Conservation (phyloP, 2,888 invertebrate species). For the Leptinotarsa tumamoca region DNA sequence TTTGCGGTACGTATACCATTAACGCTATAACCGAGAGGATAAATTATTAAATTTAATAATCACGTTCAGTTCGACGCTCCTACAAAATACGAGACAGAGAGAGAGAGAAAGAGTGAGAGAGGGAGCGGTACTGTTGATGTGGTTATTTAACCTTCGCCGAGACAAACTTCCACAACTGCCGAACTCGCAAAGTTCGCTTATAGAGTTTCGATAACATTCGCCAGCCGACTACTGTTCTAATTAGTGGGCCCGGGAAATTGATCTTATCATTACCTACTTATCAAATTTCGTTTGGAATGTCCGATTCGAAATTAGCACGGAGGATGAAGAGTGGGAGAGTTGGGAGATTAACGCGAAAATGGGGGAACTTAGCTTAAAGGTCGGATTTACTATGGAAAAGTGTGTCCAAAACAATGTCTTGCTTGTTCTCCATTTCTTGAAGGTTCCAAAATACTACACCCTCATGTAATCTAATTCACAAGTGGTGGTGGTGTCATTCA, state of each 20-base stretch:
- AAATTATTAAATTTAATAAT: constrained; percentile 50
- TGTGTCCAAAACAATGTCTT: no score
- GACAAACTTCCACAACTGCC: constrained; percentile 18
- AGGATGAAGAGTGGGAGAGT: background rate
- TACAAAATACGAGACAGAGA: constrained; percentile 12
- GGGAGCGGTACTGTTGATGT: constrained; percentile 23
- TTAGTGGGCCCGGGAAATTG: constrained; percentile 36
- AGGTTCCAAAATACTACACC: no score
- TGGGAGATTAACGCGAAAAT: background rate
- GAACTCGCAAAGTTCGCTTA: background rate
- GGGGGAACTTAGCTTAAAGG: background rate
- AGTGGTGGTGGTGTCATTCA: no score
- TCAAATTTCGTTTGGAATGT: constrained; percentile 34
- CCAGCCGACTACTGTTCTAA: constrained; percentile 32
- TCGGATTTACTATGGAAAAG: no score
- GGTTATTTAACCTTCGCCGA: constrained; percentile 48
- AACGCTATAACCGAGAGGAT: constrained; percentile 36
- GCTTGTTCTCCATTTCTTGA: no score
- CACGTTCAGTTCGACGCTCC: constrained; percentile 25
- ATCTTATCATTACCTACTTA: constrained; percentile 41
- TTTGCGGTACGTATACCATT: constrained; percentile 41
- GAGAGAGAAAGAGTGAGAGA: background rate
- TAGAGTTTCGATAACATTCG: constrained; percentile 21
- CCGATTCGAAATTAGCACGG: constrained; percentile 20
- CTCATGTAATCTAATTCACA: no score